These are phyloP conservation scores for Saxidomus purpurata DNA, from an alignment of 1,140 invertebrate species.

Conservation along the genomic window DNA sequence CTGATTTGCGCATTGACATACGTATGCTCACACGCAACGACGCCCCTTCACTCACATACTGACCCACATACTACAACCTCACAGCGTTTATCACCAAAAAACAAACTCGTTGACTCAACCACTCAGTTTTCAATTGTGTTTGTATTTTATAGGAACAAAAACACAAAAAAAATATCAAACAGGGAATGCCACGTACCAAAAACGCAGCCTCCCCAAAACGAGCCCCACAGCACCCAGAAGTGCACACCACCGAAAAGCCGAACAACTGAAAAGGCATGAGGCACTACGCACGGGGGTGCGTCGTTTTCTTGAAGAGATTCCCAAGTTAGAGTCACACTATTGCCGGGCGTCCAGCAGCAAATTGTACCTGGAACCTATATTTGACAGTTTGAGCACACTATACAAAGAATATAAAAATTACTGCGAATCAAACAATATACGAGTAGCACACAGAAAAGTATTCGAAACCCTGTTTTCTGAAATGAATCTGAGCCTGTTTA, in stretches of 20 bases:
- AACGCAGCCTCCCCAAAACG: no score
- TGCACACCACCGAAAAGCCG: no score
- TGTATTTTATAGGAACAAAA: neutral
- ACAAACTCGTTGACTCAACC: no score
- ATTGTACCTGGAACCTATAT: constrained; percentile 3
- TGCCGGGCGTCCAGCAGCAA: neutral
- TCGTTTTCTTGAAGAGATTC: neutral
- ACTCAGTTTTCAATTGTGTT: no score
- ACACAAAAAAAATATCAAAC: no score
- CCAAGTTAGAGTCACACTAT: constrained; percentile 23
- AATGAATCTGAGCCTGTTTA: constrained; percentile 5
- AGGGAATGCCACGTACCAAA: no score
- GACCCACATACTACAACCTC: no score
- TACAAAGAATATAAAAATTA: neutral
- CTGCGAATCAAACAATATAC: neutral
- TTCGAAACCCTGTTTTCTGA: constrained; percentile 12
- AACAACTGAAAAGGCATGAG: neutral
- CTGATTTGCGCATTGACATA: no score
- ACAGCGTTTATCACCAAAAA: no score
- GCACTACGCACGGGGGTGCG: neutral
- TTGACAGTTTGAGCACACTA: neutral
- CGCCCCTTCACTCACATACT: no score
- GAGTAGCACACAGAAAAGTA: neutral
- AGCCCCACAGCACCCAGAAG: no score
- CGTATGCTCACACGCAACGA: no score